Evolutionary conservation across 2,888 invertebrate species (phyloP).

Genomic region (Syrphus vitripennis): DNA sequence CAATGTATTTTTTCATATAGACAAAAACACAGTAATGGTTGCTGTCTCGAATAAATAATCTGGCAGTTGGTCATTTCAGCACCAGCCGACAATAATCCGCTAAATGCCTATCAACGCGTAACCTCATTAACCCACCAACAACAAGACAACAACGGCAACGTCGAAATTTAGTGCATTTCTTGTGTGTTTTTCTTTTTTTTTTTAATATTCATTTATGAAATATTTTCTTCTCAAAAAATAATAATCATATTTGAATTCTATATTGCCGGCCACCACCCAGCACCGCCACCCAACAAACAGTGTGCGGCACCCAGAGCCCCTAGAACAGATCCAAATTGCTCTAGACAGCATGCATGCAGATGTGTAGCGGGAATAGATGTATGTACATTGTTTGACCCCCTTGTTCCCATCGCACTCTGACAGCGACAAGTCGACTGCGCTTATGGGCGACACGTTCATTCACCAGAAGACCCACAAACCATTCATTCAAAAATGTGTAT

Average conservation of each 20-base stretch:
- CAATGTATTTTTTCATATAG: neutral
- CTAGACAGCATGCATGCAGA: slow-evolving; percentile 31
- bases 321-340: slow-evolving; percentile 34
- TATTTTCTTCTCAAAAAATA: slow-evolving; percentile 52
- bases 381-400: slow-evolving; percentile 13
- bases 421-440: neutral
- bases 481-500: slow-evolving; percentile 66
- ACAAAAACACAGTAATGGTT: slow-evolving; percentile 38
- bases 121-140: slow-evolving; percentile 63
- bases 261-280: neutral
- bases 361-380: neutral
- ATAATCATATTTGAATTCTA: slow-evolving; percentile 47
- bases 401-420: neutral
- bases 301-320: neutral
- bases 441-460: slow-evolving; percentile 54
- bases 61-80: slow-evolving; percentile 65
- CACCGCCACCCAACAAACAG: neutral
- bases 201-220: neutral
- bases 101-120: slow-evolving; percentile 66
- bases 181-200: neutral
- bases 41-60: slow-evolving; percentile 49
- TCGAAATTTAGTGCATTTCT: slow-evolving; percentile 37
- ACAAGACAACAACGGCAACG: slow-evolving; percentile 18
- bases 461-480: slow-evolving; percentile 68
- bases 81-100: slow-evolving; percentile 57